Conservation (phyloP, 2,113 vertebrate species). For the Phalacrocorax brasilianus region DNA sequence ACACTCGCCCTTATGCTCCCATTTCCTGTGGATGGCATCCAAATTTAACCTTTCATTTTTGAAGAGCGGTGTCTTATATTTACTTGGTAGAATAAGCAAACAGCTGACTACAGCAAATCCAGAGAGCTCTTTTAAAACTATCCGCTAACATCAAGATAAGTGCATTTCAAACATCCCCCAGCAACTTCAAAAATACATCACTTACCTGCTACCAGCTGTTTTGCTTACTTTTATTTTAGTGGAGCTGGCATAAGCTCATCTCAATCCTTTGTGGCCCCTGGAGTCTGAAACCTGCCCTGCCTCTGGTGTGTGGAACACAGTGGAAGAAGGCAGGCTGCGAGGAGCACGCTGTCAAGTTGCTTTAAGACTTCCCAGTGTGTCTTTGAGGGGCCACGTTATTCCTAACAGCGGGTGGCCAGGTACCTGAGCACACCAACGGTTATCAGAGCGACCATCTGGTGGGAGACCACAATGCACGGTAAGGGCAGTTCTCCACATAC, state of each 20-base stretch:
- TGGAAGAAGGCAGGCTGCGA: background rate
- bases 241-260: background rate
- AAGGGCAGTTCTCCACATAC: background rate
- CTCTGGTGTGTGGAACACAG: background rate
- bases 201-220: constrained; percentile 34
- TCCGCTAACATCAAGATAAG: constrained; percentile 2
- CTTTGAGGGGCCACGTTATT: background rate
- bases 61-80: background rate
- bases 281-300: background rate
- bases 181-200: background rate
- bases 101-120: background rate
- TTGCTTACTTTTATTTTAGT: background rate
- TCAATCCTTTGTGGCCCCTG: background rate
- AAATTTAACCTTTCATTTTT: constrained; percentile 42
- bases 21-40: constrained; percentile 45
- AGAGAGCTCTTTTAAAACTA: background rate
- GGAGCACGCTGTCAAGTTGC: background rate
- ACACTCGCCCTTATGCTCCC: background rate
- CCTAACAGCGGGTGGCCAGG: background rate
- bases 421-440: background rate
- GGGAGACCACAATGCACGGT: background rate
- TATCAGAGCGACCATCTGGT: background rate
- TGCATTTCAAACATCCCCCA: constrained; percentile 20
- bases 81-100: constrained; percentile 25
- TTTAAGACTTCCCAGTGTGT: background rate